Base-by-base conservation (phyloP, 2,888 invertebrate genomes). In the Anthophora plumipes region DNA sequence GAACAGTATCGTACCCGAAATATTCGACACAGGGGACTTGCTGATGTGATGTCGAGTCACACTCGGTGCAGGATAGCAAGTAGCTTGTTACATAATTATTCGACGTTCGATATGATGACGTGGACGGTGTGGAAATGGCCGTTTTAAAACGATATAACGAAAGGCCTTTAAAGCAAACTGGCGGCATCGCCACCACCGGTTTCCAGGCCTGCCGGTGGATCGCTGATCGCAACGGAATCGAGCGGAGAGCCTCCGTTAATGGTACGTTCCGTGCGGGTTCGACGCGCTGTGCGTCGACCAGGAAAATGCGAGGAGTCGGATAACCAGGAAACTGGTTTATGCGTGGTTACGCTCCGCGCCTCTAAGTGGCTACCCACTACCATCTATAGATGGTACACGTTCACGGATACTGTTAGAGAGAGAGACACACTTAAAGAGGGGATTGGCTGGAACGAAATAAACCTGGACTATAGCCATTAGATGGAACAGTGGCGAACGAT, bases 261-360 rank as follows among this genome's bases (percentile, higher is more conserved):
- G 92, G 91, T 87, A 89, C 88, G 89, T 87, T 90, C 85, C 82
- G 84, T 77, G 86, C 83, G 85, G 89, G 88, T 89, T 90, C 88
- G 88, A 88, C 89, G 89, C 87, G 87, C 87, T 54, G 88, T 89
- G 89, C 86, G 90, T 89, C 91, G 88, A 87, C 85, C 88, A 89
- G 91, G 90, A 91, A 92, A 92, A 91, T 89, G 89, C 87, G 82
- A 83, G 84, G 88, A 91, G 89, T 90, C 89, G 89, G 90, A 91
- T 92, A 92, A 91, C 90, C 92, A 90, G 91, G 91, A 92, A 92
- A 92, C 92, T 92, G 92, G 92, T 92, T 92, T 91, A 91, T 91
- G 91, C 92, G 91, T 91, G 89, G 91, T 89, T 90, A 89, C 85
- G 83, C 85, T 84, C 86, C 85, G 81, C 84, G 88, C 84, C 88